phyloP scores from a whole-genome alignment of 2,797 vertebrate species.

The Enteromius treurensis region DNA sequence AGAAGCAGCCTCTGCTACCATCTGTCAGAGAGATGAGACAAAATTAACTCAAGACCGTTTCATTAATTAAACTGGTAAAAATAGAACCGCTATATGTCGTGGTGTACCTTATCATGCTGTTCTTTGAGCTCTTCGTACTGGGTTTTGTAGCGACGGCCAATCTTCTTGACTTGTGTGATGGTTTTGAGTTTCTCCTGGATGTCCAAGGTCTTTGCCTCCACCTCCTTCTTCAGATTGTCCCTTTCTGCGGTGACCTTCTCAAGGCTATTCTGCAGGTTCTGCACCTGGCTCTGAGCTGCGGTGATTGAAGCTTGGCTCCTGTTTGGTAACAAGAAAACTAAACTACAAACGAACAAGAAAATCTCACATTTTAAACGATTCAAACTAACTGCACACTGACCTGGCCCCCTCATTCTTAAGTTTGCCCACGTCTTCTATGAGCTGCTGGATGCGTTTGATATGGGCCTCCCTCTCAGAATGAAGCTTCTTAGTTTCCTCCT shows the following conservation, averaged over 20 bases:
- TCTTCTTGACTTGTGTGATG: conserved; percentile 97
- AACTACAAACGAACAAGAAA: no score
- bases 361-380: background rate
- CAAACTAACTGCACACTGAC: conserved; percentile 69
- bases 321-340: background rate
- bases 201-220: conserved; percentile 84
- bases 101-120: conserved; percentile 89
- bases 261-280: conserved; percentile 84
- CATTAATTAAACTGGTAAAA: background rate
- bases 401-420: conserved; percentile 89
- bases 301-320: conserved; percentile 83
- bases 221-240: conserved; percentile 83
- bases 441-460: conserved; percentile 91
- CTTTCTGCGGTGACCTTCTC: conserved; percentile 83
- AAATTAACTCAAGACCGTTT: background rate
- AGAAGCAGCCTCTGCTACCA: conserved; percentile 82
- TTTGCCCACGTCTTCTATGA: conserved; percentile 87
- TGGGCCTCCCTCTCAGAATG: conserved; percentile 90
- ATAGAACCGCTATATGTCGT: background rate
- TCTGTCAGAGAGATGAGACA: conserved; percentile 60
- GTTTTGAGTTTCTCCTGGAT: conserved; percentile 90
- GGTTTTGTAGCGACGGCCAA: conserved; percentile 94
- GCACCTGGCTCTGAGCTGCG: conserved; percentile 84
- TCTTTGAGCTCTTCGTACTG: conserved; percentile 96
- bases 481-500: conserved; percentile 92